phyloP scores from a whole-genome alignment of 2,888 invertebrate species.

The Cerceris ruficornis region DNA sequence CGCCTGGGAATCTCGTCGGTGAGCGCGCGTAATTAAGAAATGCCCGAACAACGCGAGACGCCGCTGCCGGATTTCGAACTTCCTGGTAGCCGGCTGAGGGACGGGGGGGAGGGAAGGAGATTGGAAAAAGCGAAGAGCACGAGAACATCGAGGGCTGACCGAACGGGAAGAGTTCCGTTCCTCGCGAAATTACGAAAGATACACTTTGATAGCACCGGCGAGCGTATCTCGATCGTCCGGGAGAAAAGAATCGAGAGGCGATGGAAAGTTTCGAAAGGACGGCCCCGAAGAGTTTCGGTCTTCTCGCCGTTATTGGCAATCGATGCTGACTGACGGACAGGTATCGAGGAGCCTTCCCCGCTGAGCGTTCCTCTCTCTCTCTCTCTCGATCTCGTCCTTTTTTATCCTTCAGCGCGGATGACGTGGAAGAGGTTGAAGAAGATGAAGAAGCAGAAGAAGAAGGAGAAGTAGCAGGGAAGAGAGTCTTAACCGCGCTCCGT shows the following conservation, averaged over 20 bases:
- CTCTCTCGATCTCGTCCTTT: conserved; percentile 10
- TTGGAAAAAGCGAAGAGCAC: conserved; percentile 11
- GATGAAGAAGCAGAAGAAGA: conserved; percentile 55
- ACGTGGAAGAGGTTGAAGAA: conserved; percentile 61
- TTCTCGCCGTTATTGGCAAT: conserved; percentile 64
- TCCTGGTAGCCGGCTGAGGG: not conserved
- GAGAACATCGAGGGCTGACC: not conserved
- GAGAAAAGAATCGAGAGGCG: conserved; percentile 42
- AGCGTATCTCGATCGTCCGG: conserved; percentile 8
- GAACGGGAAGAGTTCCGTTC: conserved; percentile 1
- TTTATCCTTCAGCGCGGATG: conserved; percentile 47
- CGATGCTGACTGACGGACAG: conserved; percentile 66
- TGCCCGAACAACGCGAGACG: conserved; percentile 31
- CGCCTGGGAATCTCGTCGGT: conserved; percentile 44
- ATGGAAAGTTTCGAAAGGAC: conserved; percentile 58
- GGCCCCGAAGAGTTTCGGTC: conserved; percentile 29
- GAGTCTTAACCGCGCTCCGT: conserved; percentile 71
- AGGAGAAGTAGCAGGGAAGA: conserved; percentile 24
- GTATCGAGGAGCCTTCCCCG: conserved; percentile 65
- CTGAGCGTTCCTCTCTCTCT: conserved; percentile 51
- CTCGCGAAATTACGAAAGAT: not conserved
- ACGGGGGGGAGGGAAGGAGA: not conserved
- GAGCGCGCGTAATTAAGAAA: conserved; percentile 70
- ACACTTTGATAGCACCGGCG: not conserved
- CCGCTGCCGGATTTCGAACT: conserved; percentile 30